Conservation (phyloP, 2,888 invertebrate species). For the Acleris cristana region DNA sequence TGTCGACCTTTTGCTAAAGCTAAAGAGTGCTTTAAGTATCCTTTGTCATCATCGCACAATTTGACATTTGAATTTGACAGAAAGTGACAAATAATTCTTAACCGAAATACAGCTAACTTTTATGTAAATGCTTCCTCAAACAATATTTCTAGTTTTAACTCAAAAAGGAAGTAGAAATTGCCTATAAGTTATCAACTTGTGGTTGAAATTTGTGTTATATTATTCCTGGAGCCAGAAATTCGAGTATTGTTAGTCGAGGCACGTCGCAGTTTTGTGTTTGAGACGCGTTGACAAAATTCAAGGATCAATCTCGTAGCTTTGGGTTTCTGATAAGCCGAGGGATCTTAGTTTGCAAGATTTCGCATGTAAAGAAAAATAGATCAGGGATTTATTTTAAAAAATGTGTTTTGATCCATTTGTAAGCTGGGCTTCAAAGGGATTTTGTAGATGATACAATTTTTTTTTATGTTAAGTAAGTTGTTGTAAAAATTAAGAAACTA, state of each 20-base stretch:
- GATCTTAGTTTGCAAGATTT: slow-evolving; percentile 24
- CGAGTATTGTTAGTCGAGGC: slow-evolving; percentile 13
- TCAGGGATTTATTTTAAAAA: neutral
- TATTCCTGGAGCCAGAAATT: neutral
- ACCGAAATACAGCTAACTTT: no score
- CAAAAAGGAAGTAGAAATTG: neutral
- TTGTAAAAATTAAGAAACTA: no score
- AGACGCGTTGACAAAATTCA: slow-evolving; percentile 30
- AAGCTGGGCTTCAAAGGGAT: no score
- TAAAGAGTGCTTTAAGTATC: no score
- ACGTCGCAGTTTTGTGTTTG: slow-evolving; percentile 30
- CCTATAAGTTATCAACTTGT: slow-evolving; percentile 7
- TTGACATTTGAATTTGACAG: no score
- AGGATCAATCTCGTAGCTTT: slow-evolving; percentile 27
- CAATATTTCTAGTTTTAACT: no score
- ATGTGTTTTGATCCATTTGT: neutral
- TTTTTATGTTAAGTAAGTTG: no score
- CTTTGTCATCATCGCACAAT: no score
- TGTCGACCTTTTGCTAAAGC: no score
- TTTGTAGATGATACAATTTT: no score
- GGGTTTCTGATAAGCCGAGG: slow-evolving; percentile 26
- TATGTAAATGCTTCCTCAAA: no score
- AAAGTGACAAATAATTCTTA: no score
- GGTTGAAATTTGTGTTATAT: slow-evolving; percentile 10
- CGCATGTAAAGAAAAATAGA: slow-evolving; percentile 21